Base-by-base conservation (phyloP, 2,797 vertebrate genomes). In the Hippoglossus hippoglossus region DNA sequence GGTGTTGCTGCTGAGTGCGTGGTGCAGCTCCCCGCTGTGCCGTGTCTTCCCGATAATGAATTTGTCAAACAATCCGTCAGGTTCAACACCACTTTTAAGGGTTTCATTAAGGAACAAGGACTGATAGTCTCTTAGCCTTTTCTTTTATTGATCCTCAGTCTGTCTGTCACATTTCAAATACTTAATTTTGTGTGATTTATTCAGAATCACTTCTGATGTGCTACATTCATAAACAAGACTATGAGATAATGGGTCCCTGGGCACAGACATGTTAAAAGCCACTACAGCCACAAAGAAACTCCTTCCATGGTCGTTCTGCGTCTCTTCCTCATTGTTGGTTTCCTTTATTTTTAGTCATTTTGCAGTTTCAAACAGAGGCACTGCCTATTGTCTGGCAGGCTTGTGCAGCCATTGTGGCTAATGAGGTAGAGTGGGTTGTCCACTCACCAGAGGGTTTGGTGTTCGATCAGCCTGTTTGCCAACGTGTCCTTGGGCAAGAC, bases 11-110 rank as follows among this genome's bases (percentile, higher is more conserved):
- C 55, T 39, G 70, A 52, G 80, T 58, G 67, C 51, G 57, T 65
- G 77, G 49, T 79, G 71, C 22, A 18, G 67, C 62, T 71, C 65
- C 79, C 71, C 6, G 73, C 80, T 57, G 82, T 3, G 59, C 49
- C 59, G 54, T 70, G 44, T 69, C 26, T 77, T 84, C 77, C 75
- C 72, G 81, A 13, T 85, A 82, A 89, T 89, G 75, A 90, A 86
- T 87, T 84, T 81, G 81, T 89, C 82, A 86, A 88, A 73, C 46
- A 69, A 77, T 79, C 73, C 74, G 73, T 85, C 86, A 73, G 55
- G 65, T 77, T 63, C 57, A 66, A 24, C 55, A 31, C 59, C 46
- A 59, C 41, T 71, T 82, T 67, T 50, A 69, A 62, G 16, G 26
- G 59, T 68, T 77, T 74, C 49, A 71, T 70, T 63, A 63, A 26